phyloP scores from a whole-genome alignment of 1,140 invertebrate genomes.

The Venturia canescens region DNA sequence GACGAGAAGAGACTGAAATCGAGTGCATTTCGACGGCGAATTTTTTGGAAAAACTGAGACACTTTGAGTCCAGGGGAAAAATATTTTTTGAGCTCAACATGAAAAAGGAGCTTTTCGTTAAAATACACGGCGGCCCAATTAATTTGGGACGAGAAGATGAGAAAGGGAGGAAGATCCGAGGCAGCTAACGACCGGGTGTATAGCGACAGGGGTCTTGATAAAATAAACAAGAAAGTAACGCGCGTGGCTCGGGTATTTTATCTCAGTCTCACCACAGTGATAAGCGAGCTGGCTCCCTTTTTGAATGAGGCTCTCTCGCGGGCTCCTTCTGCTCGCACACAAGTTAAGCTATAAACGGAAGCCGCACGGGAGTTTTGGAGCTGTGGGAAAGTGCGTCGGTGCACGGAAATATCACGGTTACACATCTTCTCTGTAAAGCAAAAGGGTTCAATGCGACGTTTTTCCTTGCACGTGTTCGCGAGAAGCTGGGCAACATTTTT shows the following conservation, averaged over 20 bases:
- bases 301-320: neutral
- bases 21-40: neutral
- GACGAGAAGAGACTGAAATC: no score
- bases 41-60: neutral
- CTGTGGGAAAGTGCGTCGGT: conserved; percentile 33
- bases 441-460: neutral
- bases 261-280: conserved; percentile 19
- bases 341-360: conserved; percentile 21
- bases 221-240: conserved; percentile 50
- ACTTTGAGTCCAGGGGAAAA: no score
- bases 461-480: neutral
- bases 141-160: conserved; percentile 29
- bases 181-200: conserved; percentile 9
- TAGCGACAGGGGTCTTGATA: conserved; percentile 46
- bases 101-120: neutral
- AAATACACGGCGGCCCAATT: conserved; percentile 29
- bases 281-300: neutral
- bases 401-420: conserved; percentile 24
- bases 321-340: neutral
- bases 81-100: neutral
- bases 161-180: neutral
- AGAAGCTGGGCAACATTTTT: no score
- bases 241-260: conserved; percentile 31
- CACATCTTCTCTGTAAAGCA: neutral
- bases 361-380: neutral